Evolutionary conservation across 2,113 vertebrate species (phyloP).

Genomic region (Bostrychus sinensis): DNA sequence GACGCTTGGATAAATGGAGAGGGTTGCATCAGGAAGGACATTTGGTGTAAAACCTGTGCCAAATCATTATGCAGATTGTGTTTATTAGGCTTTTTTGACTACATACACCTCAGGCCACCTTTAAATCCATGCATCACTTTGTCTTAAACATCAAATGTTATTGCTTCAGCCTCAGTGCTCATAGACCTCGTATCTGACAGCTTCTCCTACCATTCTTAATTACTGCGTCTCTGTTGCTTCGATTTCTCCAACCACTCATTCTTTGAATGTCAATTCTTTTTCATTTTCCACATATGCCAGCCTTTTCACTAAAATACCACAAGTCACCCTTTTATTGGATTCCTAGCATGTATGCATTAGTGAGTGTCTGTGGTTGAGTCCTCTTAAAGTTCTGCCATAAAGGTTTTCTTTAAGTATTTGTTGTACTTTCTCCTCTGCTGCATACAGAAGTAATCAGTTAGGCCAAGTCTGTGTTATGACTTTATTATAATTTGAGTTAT

Average conservation of each 20-base stretch:
- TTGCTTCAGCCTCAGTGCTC: slow-evolving; percentile 14
- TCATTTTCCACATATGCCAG: slow-evolving; percentile 46
- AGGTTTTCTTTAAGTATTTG: slow-evolving; percentile 17
- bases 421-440: not conserved
- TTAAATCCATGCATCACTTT: slow-evolving; percentile 13
- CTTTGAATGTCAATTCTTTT: slow-evolving; percentile 57
- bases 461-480: not conserved
- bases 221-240: slow-evolving; percentile 35
- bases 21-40: not conserved
- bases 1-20: not conserved
- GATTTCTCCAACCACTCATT: slow-evolving; percentile 24
- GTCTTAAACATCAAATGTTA: slow-evolving; percentile 9
- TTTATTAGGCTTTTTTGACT: not conserved
- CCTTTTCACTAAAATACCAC: slow-evolving; percentile 62
- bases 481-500: slow-evolving; percentile 1
- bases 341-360: slow-evolving; percentile 34
- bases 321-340: slow-evolving; percentile 59
- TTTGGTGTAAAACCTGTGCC: not conserved
- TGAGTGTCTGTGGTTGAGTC: slow-evolving; percentile 21
- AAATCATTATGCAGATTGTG: not conserved
- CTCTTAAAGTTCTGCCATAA: slow-evolving; percentile 37
- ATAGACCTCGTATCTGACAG: slow-evolving; percentile 29
- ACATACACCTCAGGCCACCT: not conserved
- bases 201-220: slow-evolving; percentile 53
- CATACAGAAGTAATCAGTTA: not conserved